Base-by-base conservation (phyloP, 2,888 invertebrate genomes). In the Apodemia duryi region DNA sequence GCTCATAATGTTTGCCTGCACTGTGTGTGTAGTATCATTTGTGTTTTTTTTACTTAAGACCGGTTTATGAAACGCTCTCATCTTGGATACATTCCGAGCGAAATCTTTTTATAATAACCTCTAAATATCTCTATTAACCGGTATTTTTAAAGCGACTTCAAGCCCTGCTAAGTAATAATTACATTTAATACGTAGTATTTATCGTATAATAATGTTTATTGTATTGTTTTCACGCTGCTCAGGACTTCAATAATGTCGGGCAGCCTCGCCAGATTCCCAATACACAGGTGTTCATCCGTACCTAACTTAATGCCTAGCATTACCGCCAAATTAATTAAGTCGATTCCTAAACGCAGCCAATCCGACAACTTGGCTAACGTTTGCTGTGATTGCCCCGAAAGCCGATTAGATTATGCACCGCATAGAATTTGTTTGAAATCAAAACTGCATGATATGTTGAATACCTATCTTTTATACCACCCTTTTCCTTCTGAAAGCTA, bases 161-260 rank as follows among this genome's bases (percentile, higher is more conserved):
- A 21, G 21, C 21, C 21, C 21, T 21, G 21, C 21, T 0, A 21
- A 21, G 21, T 21, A 21, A 21, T 21, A 21, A 21, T 21, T 21
- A 21, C 21, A 21, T 21, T 21, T 21, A 21, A 21, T 21, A 21
- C 21, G 6, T 41, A 41, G 3, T 43, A 2, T 43, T 11, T 43
- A 43, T 43, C 13, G 3, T 46, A 13, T 43, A 43, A 2, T 46
- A 46, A 46, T 13, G 46, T 46, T 1, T 46, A 5, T 46, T 46
- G 46, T 46, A 60, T 66, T 68, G 63, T 61, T 81, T 83, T 32
- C 86, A 90, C 84, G 91, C 91, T 70, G 82, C 84, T 54, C 83
- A 92, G 92, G 84, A 88, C 79, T 61, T 91, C 92, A 41, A 85
- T 90, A 68, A 90, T 90, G 85, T 89, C 91, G 3, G 90, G 91